A percentile compares a stretch with the other conserved stretches of the same genome.
Conservation (phyloP, 2,888 invertebrate genomes). For the Temnothorax unifasciatus region DNA sequence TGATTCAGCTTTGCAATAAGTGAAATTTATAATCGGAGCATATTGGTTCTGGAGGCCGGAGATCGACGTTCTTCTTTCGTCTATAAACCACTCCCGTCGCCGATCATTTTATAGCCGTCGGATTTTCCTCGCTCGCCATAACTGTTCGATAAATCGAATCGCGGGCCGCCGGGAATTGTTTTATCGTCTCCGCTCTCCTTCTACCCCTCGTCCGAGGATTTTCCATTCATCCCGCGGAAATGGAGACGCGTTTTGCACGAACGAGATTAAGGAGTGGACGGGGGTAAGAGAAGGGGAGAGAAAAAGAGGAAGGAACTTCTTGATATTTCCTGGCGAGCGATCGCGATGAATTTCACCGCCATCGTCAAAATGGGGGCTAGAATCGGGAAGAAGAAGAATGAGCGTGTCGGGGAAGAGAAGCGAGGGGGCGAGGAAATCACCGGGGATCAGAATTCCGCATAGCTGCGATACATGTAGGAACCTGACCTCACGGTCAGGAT, state of each 20-base stretch:
- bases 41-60: not conserved
- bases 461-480: constrained; percentile 25
- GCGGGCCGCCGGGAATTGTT: constrained; percentile 38
- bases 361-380: constrained; percentile 31
- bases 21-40: constrained; percentile 43
- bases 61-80: not conserved
- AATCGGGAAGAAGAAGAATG: constrained; percentile 21
- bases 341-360: constrained; percentile 50
- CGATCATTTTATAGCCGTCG: constrained; percentile 48
- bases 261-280: constrained; percentile 45
- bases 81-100: constrained; percentile 12
- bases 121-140: constrained; percentile 41
- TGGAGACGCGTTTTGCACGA: constrained; percentile 37
- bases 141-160: constrained; percentile 52
- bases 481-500: not conserved
- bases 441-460: constrained; percentile 27
- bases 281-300: not conserved
- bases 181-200: constrained; percentile 24
- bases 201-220: constrained; percentile 17
- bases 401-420: not conserved
- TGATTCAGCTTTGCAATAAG: not conserved
- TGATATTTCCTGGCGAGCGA: constrained; percentile 56
- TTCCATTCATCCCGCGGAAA: constrained; percentile 40
- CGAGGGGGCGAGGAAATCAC: not conserved
- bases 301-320: not conserved